Evolutionary conservation across 2,797 vertebrate genomes (phyloP).

Genomic region (Rhinichthys osculus): DNA sequence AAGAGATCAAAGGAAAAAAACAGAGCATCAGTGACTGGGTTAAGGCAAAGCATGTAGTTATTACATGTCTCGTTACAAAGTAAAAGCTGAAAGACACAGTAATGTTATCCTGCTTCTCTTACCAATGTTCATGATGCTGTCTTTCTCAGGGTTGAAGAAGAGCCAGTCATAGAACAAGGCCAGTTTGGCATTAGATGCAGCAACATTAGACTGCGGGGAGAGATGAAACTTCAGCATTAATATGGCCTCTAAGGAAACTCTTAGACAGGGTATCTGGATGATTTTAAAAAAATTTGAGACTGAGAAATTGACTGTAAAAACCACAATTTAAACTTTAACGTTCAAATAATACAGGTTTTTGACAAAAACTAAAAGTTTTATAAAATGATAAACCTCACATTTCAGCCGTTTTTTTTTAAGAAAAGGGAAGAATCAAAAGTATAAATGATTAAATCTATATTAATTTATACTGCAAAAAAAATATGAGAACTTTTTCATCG

Average conservation of each 20-base stretch:
- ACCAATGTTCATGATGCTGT: slow-evolving; percentile 99
- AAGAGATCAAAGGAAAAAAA: background rate
- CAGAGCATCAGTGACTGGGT: background rate
- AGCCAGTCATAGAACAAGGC: slow-evolving; percentile 98
- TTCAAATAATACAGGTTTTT: background rate
- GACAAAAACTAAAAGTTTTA: background rate
- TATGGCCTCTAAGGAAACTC: background rate
- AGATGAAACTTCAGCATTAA: no score
- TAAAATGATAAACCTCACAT: background rate
- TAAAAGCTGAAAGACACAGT: background rate
- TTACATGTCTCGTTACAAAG: background rate
- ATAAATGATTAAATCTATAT: background rate
- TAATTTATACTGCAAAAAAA: background rate
- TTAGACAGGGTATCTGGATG: no score
- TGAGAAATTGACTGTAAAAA: background rate
- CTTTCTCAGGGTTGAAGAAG: slow-evolving; percentile 97
- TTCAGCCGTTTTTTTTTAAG: background rate
- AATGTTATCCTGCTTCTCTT: slow-evolving; percentile 52
- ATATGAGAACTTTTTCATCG: background rate
- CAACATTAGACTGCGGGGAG: slow-evolving; percentile 88
- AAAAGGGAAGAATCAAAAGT: background rate
- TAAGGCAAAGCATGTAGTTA: slow-evolving; percentile 10
- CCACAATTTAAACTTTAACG: background rate
- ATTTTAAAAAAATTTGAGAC: no score
- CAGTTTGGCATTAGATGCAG: slow-evolving; percentile 95